Evolutionary conservation across 2,888 invertebrate species (phyloP).

Genomic region (Fragum sueziense): DNA sequence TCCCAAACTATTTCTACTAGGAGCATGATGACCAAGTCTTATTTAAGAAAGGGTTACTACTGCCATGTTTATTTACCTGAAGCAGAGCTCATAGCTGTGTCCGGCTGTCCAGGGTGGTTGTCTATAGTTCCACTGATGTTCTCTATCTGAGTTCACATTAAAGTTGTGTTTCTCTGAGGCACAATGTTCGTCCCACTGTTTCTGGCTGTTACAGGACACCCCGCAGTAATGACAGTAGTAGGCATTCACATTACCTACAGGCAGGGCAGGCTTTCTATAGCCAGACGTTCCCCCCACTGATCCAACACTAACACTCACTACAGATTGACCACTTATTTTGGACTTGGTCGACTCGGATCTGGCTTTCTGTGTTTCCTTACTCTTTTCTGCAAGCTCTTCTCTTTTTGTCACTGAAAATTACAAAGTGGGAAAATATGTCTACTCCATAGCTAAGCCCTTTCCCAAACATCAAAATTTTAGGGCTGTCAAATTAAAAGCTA

Average conservation of each 20-base stretch:
- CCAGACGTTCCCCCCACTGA: background rate
- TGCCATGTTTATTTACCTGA: conserved; percentile 67
- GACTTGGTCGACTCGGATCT: conserved; percentile 59
- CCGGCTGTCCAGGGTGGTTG: conserved; percentile 78
- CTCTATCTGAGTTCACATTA: conserved; percentile 79
- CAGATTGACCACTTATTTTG: conserved; percentile 73
- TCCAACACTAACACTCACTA: conserved; percentile 65
- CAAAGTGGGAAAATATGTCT: no score
- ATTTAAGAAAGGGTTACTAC: no score
- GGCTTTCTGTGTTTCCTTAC: conserved; percentile 64
- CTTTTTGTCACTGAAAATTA: conserved; percentile 18
- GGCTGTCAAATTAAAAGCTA: no score
- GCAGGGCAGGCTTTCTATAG: conserved; percentile 28
- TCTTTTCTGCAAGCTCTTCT: conserved; percentile 61
- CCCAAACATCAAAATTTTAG: no score
- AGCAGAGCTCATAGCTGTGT: conserved; percentile 71
- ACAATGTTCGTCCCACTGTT: conserved; percentile 80
- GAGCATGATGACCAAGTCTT: no score
- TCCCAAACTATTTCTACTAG: no score
- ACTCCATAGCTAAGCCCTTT: no score
- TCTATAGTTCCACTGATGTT: conserved; percentile 81
- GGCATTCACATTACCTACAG: conserved; percentile 61
- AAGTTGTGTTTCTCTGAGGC: conserved; percentile 76
- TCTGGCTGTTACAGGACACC: conserved; percentile 73
- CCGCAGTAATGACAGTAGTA: conserved; percentile 78